Base-by-base conservation (phyloP, 2,113 vertebrate species). In the Hyperopisus bebe region DNA sequence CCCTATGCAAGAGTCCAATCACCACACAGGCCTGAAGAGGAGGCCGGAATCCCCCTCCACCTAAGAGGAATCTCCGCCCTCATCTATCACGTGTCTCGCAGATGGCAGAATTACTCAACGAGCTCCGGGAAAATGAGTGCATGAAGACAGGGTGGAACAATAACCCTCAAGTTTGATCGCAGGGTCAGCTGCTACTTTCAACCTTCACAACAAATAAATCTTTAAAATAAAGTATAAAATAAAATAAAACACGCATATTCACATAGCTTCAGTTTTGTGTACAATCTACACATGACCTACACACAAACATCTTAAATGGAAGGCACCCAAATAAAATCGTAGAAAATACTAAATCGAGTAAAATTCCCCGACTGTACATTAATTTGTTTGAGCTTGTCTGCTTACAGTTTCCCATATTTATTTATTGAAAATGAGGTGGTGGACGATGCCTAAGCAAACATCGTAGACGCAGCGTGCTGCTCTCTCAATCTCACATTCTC, bases 1-100 rank as follows among this genome's bases (percentile, higher is more conserved):
- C 93, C 93, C 93, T 90, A 91, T 88, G 91, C 93, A 82, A 24
- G 7, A 91, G 89, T 90, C 87, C 90, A 91, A 90, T 50, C 89
- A 89, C 89, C 89, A 91, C 89, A 90, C 89, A 90, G 88, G 88
- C 89, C 89, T 66, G 83, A 48, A 10, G 58, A 89, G 21, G 88
- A 4, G 47, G 62, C 44, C 13, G 24, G 24, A 47, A n/a, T 31
- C n/a, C 48, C n/a, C 42, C 24, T 74, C 11, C 31, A 74, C 27
- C 10, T 35, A 10, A 70, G 24, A 35, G 31, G 31, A 74, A 74
- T 74, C 66, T 74, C 31, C 66, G 2, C 13, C 66, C 74, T 19
- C 9, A 3, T 42, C 74, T 80, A 2, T 77, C 70, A 39, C 13
- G 0, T 35, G 31, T 77, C 35, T 15, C 70, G 1, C 70, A 39